phyloP scores from a whole-genome alignment of 53 echinoderm and acorn worm genomes.

The Arbacia lixula region DNA sequence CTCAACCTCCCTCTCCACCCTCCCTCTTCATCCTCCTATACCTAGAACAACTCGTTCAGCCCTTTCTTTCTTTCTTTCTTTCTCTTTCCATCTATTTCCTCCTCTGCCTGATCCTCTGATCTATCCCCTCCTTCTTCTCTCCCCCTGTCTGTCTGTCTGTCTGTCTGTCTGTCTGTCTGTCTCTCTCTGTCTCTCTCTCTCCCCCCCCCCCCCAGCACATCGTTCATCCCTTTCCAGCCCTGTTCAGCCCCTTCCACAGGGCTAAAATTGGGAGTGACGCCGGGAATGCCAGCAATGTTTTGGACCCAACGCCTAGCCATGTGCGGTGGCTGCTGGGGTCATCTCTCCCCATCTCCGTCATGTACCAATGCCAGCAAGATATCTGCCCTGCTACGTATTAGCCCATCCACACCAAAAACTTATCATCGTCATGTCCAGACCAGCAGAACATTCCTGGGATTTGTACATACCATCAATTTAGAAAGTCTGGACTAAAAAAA shows the following conservation, averaged over 20 bases:
- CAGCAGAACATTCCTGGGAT: no score
- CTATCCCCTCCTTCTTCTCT: neutral
- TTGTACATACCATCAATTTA: no score
- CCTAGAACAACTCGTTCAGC: no score
- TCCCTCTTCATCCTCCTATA: no score
- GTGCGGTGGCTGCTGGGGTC: conserved; percentile 19
- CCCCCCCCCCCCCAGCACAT: neutral
- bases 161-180: neutral
- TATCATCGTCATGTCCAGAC: no score
- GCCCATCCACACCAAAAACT: no score
- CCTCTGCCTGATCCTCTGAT: neutral
- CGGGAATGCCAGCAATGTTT: conserved; percentile 36
- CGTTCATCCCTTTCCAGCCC: neutral
- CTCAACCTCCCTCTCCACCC: no score
- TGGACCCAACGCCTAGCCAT: conserved; percentile 16
- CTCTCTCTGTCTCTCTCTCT: neutral
- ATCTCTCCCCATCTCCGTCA: neutral
- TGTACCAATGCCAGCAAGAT: conserved; percentile 17
- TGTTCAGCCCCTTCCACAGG: neutral
- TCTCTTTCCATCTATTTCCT: neutral
- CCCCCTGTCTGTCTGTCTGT: neutral
- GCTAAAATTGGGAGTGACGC: conserved; percentile 44
- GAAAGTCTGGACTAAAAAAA: no score
- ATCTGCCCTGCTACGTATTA: no score
- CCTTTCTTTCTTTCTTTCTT: neutral